Evolutionary conservation across 2,888 invertebrate genomes (phyloP), one percentile per base, ranked within the genome.

Genomic region (Alviniconcha strummeri): DNA sequence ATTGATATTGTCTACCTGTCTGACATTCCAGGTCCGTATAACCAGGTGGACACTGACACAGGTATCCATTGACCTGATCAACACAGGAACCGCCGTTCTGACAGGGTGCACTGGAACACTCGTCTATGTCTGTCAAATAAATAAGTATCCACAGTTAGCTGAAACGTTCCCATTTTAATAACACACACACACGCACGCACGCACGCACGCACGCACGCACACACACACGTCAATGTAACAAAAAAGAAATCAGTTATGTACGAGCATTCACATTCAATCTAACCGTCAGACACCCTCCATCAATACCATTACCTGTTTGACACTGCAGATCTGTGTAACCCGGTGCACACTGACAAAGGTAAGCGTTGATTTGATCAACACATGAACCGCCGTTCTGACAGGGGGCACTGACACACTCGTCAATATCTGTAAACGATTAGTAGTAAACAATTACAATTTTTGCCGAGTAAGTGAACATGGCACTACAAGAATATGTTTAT

Each of bases 21-120:
- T 64, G 64, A 72, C 71, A 69, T 4, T 64, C 17, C 15, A 64
- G 36, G 15, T 60, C 67, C 7, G 54, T 80, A 54, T 80, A 80
- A 4, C 54, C 19, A 19, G 71, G 56, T 9, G 54, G 52, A 69
- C 80, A 80, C 69, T 54, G 17, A 74, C 81, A 81, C 72, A 74
- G 36, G 57, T 79, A 79, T 3, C 79, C 79, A 5, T 79, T 64
- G 36, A 79, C 79, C 79, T 79, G 79, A 64, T 79, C 79, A 36
- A 60, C 13, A 60, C 79, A 79, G 57, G 79, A 64, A 19, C 64
- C 79, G 19, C 60, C 57, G 79, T 79, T 79, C 60, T 36, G 57
- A 64, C 79, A 79, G 55, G 79, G 79, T n/a, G 57, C 57, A 36
- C 60, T 60, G 5, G 64, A 15, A 64, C 79, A 79, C 60, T 79